Evolutionary conservation across 2,113 vertebrate species (phyloP), one percentile per base, ranked within the genome.

Genomic region (Phrynosoma platyrhinos): DNA sequence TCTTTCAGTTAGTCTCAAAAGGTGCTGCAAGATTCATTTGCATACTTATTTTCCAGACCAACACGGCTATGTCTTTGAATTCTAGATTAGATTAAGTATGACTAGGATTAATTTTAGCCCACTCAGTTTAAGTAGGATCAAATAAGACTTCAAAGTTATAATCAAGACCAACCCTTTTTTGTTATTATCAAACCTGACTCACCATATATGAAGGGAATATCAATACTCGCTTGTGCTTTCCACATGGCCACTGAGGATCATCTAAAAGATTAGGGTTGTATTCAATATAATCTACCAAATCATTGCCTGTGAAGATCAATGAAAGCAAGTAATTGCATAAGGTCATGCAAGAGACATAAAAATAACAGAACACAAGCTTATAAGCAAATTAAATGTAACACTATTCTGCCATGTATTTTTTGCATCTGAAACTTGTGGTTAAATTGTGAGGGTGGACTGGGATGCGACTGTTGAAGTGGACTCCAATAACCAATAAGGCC

Each of bases 171-270:
- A 12, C 76, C 77, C 20, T 76, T 30, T 74, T 80, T 13, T 79
- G 0, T 23, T 1, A 0, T 21, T 58, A 27, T 30, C 64, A 40
- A 2, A 3, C 0, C 18, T 72, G 90, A 97, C 96, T 98, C 97
- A 99, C 99, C 99, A 99, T 99, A 95, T 99, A 99, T 0, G 98
- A 99, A 91, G 98, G 98, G 91, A 99, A 99, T 95, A 99, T 99
- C 92, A 99, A 97, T 88, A 99, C 99, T 88, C 99, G 94, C 92
- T 99, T 99, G 95, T 99, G 99, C 94, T 99, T 99, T 90, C 99
- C 99, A 92, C 99, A 99, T 5, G 99, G 99, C 99, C 99, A 99
- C 94, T 99, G 99, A 0, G 99, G 99, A 96, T 99, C 99, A 81
- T 99, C 99, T 96, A 99, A 96, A 91, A 99, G 98, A 93, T 99